A percentile compares a stretch with the other conserved stretches of the same genome.
These are phyloP conservation scores for Moxostoma hubbsi DNA, from an alignment of 2,797 vertebrate genomes.

Conservation along the genomic window DNA sequence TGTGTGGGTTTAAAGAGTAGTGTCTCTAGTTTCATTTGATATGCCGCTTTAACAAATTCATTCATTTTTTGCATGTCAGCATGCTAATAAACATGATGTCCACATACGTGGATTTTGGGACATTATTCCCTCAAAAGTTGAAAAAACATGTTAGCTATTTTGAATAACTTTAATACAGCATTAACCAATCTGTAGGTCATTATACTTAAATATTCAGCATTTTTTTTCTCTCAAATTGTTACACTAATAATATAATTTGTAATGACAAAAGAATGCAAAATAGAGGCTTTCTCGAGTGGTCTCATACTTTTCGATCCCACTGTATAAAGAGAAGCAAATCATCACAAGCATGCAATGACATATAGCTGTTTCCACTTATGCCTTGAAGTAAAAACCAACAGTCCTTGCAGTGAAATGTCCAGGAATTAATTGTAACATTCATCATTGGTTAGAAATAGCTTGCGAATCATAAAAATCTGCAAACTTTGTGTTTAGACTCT, in stretches of 20 bases:
- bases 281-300: not conserved
- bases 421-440: not conserved
- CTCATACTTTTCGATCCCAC: not conserved
- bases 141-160: too few species aligned
- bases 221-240: not conserved
- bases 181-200: too few species aligned
- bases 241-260: not conserved
- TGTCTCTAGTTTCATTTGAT: too few species aligned
- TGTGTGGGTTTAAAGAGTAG: too few species aligned
- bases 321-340: not conserved
- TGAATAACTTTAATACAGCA: too few species aligned
- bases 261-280: not conserved
- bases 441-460: not conserved
- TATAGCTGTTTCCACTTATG: not conserved
- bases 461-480: not conserved
- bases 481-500: not conserved
- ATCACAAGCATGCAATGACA: constrained; percentile 1
- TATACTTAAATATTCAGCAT: not conserved
- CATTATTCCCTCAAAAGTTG: too few species aligned
- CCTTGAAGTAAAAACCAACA: not conserved
- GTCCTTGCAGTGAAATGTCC: not conserved
- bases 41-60: too few species aligned
- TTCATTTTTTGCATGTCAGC: too few species aligned
- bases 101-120: too few species aligned
- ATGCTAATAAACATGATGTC: too few species aligned